Evolutionary conservation across 2,113 vertebrate species (phyloP).

Genomic region (Melanotaenia duboulayi): DNA sequence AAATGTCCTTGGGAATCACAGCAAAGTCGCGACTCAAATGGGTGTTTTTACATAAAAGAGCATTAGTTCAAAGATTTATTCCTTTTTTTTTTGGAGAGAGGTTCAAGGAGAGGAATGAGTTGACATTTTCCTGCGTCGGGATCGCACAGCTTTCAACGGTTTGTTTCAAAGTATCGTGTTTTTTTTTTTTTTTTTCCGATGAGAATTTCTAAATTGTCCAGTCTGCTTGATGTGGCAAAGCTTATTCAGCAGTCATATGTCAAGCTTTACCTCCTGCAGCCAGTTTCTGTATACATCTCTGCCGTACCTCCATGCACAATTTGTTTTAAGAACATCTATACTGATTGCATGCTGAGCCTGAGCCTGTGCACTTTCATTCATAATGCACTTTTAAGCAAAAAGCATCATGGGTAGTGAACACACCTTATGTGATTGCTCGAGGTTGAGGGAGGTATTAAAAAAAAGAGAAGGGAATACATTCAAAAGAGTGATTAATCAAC

Average conservation of each 20-base stretch:
- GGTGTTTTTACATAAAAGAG: slow-evolving; percentile 36
- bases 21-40: slow-evolving; percentile 51
- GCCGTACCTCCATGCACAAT: neutral
- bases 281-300: slow-evolving; percentile 6
- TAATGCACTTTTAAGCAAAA: slow-evolving; percentile 36
- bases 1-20: slow-evolving; percentile 69
- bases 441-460: slow-evolving; percentile 38
- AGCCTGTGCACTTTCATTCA: slow-evolving; percentile 31
- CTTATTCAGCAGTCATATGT: slow-evolving; percentile 20
- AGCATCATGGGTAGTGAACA: slow-evolving; percentile 24
- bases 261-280: neutral
- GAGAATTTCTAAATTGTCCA: neutral
- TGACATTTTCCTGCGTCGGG: neutral
- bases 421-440: slow-evolving; percentile 44
- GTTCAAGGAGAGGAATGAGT: slow-evolving; percentile 18
- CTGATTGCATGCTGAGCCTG: slow-evolving; percentile 26
- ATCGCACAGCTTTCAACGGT: neutral
- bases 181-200: slow-evolving; percentile 11
- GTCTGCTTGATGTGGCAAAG: slow-evolving; percentile 24
- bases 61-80: slow-evolving; percentile 32
- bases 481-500: slow-evolving; percentile 76
- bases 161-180: neutral
- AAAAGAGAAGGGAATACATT: slow-evolving; percentile 48
- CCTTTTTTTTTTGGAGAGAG: neutral
- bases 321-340: slow-evolving; percentile 22